A percentile compares a stretch with the other conserved stretches of the same genome.
Evolutionary conservation across 2,113 vertebrate genomes (phyloP).

Genomic region (Pelodiscus sinensis): DNA sequence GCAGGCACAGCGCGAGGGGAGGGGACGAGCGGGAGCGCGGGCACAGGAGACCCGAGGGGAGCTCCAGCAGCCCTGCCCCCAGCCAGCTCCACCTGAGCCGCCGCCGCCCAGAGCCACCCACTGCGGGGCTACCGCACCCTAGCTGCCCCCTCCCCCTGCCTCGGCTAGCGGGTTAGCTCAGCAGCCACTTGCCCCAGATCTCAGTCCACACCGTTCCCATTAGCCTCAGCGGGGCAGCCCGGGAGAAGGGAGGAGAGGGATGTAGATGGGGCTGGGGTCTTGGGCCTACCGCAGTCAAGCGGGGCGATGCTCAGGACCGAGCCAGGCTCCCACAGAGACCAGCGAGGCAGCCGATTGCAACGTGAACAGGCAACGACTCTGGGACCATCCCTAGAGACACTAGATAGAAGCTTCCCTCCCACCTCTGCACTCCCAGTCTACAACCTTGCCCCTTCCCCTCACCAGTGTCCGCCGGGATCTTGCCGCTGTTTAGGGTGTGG

Average conservation of each 20-base stretch:
- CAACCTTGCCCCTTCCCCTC: slow-evolving; percentile 50
- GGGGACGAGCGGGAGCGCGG: not conserved
- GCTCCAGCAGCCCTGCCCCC: not conserved
- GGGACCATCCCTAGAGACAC: not conserved
- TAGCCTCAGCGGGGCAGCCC: too few species aligned
- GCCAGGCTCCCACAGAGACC: too few species aligned
- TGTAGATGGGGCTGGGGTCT: too few species aligned
- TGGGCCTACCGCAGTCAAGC: not conserved
- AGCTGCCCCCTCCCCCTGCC: not conserved
- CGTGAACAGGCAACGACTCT: not conserved
- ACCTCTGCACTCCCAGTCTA: not conserved
- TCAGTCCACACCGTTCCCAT: too few species aligned
- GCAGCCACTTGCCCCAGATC: too few species aligned
- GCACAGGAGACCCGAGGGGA: not conserved
- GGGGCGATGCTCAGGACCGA: too few species aligned
- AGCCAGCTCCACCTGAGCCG: not conserved
- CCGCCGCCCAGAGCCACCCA: not conserved
- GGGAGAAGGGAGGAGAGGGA: too few species aligned
- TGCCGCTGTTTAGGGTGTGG: slow-evolving; percentile 86
- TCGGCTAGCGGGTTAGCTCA: too few species aligned
- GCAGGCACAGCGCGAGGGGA: not conserved
- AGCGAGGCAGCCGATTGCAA: not conserved
- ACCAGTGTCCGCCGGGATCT: slow-evolving; percentile 90
- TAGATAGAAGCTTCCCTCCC: slow-evolving; percentile 52
- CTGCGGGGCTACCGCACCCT: not conserved